Evolutionary conservation across 2,113 vertebrate genomes (phyloP), one percentile per base, ranked within the genome.

Genomic region (Solenodon paradoxus): DNA sequence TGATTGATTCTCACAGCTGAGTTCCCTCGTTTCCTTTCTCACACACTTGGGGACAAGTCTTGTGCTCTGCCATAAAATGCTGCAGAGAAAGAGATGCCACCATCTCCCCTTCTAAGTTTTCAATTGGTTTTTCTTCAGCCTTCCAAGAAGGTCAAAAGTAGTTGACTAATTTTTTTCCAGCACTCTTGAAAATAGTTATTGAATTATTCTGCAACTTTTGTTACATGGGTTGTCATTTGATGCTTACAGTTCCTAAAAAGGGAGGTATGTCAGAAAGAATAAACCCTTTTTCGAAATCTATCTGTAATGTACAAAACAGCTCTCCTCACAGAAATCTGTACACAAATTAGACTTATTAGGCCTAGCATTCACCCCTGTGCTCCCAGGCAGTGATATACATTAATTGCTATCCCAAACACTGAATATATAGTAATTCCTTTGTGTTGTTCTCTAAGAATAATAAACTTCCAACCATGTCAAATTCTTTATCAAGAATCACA

Each of bases 141-240:
- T 88, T 79, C 57, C 17, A 83, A 95, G 59, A 88, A 96, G 30
- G 74, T 84, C 68, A 89, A 51, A 80, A 79, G 19, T 32, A 61
- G 15, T 16, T 86, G 64, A n/a, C 24, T 66, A 88, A 49, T 1
- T n/a, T 91, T 84, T 83, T 61, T 88, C 11, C 20, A 77, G 49
- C 19, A 68, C 5, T 91, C 55, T 61, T 84, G 47, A 94, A 92
- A 75, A 53, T 20, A 71, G 38, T 86, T 93, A 42, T 9, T 69
- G 38, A 90, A 83, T 92, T 63, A 83, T 55, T 42, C 55, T 68
- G 3, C 10, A 77, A 55, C 40, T 78, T 88, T 69, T 47, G n/a
- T 40, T 83, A 32, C 64, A 63, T 55, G 89, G 11, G 26, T 63
- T 94, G 17, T 83, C 79, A 69, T 79, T 69, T 66, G 68, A 95